Percentiles rank a stretch among this genome's conserved stretches.
These are phyloP conservation scores for Hoplostethus mediterraneus DNA, from an alignment of 2,797 vertebrate genomes.

Conservation along the genomic window DNA sequence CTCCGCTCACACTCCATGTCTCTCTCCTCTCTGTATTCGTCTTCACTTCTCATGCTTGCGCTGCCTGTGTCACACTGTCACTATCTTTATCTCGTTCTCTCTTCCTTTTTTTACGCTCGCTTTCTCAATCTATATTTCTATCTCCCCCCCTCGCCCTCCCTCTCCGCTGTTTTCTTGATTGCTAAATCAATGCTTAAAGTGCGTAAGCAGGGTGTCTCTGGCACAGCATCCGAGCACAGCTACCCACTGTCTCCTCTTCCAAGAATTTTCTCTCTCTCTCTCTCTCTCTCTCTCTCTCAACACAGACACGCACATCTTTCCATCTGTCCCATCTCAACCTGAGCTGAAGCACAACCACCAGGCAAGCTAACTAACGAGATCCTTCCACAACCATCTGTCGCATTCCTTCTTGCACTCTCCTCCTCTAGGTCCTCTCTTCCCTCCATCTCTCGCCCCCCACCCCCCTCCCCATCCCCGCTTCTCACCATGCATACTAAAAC, in stretches of 20 bases:
- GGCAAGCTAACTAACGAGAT: conserved; percentile 84
- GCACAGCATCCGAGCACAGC: conserved; percentile 79
- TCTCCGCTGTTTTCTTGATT: conserved; percentile 76
- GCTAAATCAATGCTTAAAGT: conserved; percentile 87
- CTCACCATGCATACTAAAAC: conserved; percentile 46
- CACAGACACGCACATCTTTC: conserved; percentile 78
- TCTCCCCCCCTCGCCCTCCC: conserved; percentile 37
- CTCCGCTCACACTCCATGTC: conserved; percentile 31
- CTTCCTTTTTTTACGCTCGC: conserved; percentile 26
- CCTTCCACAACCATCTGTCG: conserved; percentile 87
- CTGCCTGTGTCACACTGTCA: conserved; percentile 37
- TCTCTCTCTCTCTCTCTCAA: conserved; percentile 33
- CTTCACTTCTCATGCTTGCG: conserved; percentile 37
- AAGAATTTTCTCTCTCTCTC: conserved; percentile 67
- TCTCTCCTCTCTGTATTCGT: conserved; percentile 37
- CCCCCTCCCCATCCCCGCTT: conserved; percentile 10
- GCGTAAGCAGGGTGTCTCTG: conserved; percentile 82
- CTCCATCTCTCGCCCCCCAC: conserved; percentile 50
- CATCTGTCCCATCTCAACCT: conserved; percentile 88
- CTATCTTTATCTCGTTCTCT: conserved; percentile 55
- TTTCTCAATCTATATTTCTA: conserved; percentile 65
- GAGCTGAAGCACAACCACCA: conserved; percentile 82
- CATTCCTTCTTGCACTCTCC: conserved; percentile 70
- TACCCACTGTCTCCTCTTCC: conserved; percentile 80
- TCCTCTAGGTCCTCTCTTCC: conserved; percentile 55